Conservation (phyloP, 1,140 invertebrate species). For the Anthonomus grandis region DNA sequence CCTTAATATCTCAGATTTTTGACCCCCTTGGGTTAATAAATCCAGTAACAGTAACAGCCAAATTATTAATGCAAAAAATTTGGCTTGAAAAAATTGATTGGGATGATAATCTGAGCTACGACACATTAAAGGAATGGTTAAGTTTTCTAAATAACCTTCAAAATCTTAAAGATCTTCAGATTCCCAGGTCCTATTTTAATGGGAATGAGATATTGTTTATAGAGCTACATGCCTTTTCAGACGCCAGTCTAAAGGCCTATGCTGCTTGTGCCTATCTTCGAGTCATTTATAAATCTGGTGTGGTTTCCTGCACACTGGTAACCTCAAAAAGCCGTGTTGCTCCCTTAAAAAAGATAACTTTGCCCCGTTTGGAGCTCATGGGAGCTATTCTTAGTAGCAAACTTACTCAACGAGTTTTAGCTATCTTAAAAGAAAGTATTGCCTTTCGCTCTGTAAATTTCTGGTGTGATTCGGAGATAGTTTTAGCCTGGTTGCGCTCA, state of each 20-base stretch:
- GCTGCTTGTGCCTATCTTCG: background rate
- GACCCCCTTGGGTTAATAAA: constrained; percentile 33
- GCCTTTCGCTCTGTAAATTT: background rate
- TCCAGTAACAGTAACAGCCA: constrained; percentile 28
- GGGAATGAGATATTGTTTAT: background rate
- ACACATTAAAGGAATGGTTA: constrained; percentile 31
- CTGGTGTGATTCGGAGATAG: constrained; percentile 12
- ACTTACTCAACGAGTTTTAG: constrained; percentile 2
- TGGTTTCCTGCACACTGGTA: no score
- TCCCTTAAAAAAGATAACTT: no score
- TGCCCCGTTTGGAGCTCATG: no score
- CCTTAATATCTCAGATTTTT: constrained; percentile 29
- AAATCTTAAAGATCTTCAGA: background rate
- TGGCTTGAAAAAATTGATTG: constrained; percentile 21
- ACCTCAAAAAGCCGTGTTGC: no score
- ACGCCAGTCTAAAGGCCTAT: background rate
- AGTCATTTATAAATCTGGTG: background rate
- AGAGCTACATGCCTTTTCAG: background rate
- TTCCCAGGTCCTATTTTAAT: background rate
- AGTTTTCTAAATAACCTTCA: constrained; percentile 21
- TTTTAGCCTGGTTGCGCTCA: constrained; percentile 2
- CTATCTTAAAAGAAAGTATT: background rate
- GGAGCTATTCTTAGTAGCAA: constrained; percentile 21
- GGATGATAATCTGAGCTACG: constrained; percentile 23
- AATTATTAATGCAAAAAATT: constrained; percentile 32